These are phyloP conservation scores for Hylomyscus alleni DNA, from an alignment of 2,797 vertebrate species.

Conservation along the genomic window DNA sequence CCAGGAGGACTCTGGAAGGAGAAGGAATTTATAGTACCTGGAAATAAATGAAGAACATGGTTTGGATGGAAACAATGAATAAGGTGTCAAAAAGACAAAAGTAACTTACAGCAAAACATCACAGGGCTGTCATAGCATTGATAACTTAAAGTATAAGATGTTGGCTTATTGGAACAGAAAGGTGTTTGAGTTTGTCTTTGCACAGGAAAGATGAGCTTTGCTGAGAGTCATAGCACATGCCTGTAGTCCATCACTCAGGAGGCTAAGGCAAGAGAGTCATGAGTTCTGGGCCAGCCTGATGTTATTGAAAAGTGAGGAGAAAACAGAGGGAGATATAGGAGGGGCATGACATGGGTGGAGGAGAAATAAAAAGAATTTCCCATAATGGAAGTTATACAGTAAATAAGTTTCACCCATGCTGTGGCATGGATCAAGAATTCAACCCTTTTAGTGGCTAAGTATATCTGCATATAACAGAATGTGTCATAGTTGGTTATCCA, in stretches of 20 bases:
- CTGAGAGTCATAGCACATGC: neutral
- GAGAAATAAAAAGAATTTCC: neutral
- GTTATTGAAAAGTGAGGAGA: neutral
- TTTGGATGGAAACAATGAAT: neutral
- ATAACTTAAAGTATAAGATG: neutral
- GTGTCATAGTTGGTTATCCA: neutral
- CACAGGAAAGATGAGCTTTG: neutral
- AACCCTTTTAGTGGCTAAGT: neutral
- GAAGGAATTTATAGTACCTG: neutral
- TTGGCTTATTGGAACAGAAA: neutral
- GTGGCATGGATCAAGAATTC: neutral
- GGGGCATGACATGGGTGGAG: too few relatives aligned
- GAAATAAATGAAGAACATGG: neutral
- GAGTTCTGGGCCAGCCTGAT: neutral
- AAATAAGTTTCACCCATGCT: neutral
- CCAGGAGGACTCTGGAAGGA: neutral
- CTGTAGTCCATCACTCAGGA: neutral
- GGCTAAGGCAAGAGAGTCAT: neutral
- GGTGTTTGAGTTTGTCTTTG: neutral
- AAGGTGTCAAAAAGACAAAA: neutral
- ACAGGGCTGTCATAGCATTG: neutral
- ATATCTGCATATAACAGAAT: neutral
- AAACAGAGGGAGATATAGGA: neutral
- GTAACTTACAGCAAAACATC: neutral
- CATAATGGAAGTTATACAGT: neutral